Evolutionary conservation across 2,888 invertebrate species (phyloP), one percentile per base, ranked within the genome.

Genomic region (Himalopsyche kuldschensis): DNA sequence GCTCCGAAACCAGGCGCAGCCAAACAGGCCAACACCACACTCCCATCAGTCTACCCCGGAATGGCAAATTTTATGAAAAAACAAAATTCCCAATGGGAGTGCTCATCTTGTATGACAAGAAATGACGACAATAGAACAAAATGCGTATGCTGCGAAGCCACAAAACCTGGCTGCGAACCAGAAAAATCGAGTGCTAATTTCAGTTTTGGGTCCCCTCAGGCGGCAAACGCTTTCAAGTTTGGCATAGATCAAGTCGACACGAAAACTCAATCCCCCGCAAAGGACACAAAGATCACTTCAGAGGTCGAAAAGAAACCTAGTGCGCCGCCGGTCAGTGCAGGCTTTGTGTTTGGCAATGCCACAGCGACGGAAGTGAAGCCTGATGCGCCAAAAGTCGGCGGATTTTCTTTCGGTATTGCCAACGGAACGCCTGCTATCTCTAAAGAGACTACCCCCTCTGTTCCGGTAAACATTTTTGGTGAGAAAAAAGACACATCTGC

Each of bases 61-160:
- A 78, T 84, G 79, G 82, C 69, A 8, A 82, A 32, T 41, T 82
- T 84, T 46, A 80, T 85, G 15, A 79, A 85, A 3, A 87, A 88
- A 31, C 90, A 90, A 83, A 88, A 88, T 82, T 85, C 87, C 0
- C 89, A 90, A 82, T 95, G 94, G 94, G 92, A 93, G 84, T 95
- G 95, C 88, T 89, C 89, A 17, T 91, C 91, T 24, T 95, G 95
- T 88, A 91, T 94, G 91, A 90, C 94, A 0, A 90, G 90, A 82
- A 95, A 95, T 88, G 89, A 90, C 77, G 87, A 88, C 4, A 89
- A 89, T 24, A 89, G 89, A 30, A 87, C 86, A 6, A 91, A 90
- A 85, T 94, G 94, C 88, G 89, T 90, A 79, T 93, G 94, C 87
- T 94, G 95, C 88, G 92, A 92, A 86, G 90, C 93, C 81, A 88